Evolutionary conservation across 2,113 vertebrate species (phyloP).

Genomic region (Thalassarche chlororhynchos): DNA sequence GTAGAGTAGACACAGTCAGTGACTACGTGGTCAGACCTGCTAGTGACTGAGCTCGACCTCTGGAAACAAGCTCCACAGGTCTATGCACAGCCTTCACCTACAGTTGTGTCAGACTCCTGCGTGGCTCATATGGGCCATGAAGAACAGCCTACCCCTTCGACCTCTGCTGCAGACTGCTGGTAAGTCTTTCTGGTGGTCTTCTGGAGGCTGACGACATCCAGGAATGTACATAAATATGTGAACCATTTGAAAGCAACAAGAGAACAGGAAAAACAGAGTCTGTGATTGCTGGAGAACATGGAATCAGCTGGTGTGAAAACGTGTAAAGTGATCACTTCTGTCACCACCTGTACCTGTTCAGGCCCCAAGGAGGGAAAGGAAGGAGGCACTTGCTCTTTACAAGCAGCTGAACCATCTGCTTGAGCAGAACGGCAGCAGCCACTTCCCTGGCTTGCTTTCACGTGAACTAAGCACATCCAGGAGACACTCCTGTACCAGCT

Average conservation of each 20-base stretch:
- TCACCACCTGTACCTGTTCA: background rate
- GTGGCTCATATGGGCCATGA: accelerated
- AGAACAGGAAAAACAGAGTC: background rate
- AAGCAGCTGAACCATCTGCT: background rate
- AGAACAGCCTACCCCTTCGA: background rate
- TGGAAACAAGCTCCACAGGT: background rate
- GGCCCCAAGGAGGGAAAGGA: background rate
- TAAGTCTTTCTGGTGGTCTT: background rate
- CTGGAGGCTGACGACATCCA: background rate
- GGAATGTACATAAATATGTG: background rate
- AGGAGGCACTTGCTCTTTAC: background rate
- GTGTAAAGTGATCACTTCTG: background rate
- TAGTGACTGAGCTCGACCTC: background rate
- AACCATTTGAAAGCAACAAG: background rate
- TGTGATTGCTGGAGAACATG: background rate
- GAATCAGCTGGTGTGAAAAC: background rate
- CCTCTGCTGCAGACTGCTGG: background rate
- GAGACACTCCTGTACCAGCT: background rate
- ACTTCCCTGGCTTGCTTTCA: background rate
- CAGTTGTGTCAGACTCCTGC: background rate
- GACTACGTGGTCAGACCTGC: background rate
- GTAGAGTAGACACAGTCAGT: background rate
- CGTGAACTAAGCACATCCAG: background rate
- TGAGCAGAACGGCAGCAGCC: background rate
- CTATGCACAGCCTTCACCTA: background rate